phyloP scores from a whole-genome alignment of 2,113 vertebrate genomes.

The Heterochromis multidens region DNA sequence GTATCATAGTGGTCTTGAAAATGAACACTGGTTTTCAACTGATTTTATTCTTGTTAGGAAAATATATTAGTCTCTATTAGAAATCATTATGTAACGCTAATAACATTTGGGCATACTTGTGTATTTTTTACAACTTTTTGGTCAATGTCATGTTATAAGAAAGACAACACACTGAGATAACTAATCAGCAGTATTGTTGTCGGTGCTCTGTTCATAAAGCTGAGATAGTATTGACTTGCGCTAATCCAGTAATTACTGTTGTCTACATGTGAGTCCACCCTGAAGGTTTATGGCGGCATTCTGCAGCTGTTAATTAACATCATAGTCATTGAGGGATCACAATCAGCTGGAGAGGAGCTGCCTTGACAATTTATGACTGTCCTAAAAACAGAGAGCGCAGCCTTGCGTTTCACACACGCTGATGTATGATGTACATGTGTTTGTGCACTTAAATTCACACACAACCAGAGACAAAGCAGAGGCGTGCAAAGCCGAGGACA shows the following conservation, averaged over 20 bases:
- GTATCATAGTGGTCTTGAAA: not conserved
- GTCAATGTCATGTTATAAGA: not conserved
- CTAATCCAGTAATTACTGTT: conserved; percentile 75
- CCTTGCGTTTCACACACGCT: conserved; percentile 17
- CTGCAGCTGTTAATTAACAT: conserved; percentile 71
- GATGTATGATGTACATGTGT: conserved; percentile 5
- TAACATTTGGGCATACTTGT: not conserved
- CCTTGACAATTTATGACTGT: conserved; percentile 59
- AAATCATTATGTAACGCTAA: not conserved
- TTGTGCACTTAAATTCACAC: not conserved
- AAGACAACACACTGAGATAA: not conserved
- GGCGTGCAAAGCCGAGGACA: not conserved
- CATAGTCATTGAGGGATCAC: conserved; percentile 60
- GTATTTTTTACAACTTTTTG: not conserved
- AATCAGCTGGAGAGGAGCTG: conserved; percentile 51
- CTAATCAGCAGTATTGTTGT: not conserved
- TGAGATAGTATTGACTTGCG: conserved; percentile 62
- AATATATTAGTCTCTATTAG: not conserved
- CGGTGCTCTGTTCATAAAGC: conserved; percentile 6
- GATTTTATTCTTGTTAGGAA: not conserved
- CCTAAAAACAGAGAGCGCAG: conserved; percentile 42
- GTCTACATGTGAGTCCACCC: conserved; percentile 47
- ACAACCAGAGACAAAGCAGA: not conserved
- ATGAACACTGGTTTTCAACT: not conserved
- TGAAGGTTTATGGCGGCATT: conserved; percentile 71